A percentile compares a stretch with the other conserved stretches of the same genome.
Evolutionary conservation across 2,797 vertebrate genomes (phyloP).

Genomic region (Coranthus polyacanthus): DNA sequence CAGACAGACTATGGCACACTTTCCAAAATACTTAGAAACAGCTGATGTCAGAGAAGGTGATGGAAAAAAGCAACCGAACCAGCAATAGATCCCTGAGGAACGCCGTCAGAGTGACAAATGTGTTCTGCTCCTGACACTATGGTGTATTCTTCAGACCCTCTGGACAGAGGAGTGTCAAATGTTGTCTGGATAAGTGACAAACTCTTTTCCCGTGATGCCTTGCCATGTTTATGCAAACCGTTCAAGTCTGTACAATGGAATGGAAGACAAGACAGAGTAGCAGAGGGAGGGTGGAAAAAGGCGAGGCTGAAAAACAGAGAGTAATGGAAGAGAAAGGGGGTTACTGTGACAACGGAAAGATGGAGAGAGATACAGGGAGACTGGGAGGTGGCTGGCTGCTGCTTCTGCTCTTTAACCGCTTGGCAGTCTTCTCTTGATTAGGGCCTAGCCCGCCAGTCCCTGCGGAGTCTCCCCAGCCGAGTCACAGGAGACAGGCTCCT

Average conservation of each 20-base stretch:
- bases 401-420: constrained; percentile 80
- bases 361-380: constrained; percentile 57
- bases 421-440: constrained; percentile 85
- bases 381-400: constrained; percentile 68
- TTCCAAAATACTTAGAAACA: constrained; percentile 44
- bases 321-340: constrained; percentile 54
- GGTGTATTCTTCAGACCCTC: constrained; percentile 67
- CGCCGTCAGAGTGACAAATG: constrained; percentile 59
- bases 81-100: constrained; percentile 65
- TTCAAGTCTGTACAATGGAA: constrained; percentile 49
- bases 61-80: constrained; percentile 28
- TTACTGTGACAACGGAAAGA: constrained; percentile 68
- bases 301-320: constrained; percentile 28
- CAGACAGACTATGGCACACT: constrained; percentile 19
- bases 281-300: constrained; percentile 23
- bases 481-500: constrained; percentile 78
- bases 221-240: constrained; percentile 65
- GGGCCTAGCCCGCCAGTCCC: constrained; percentile 72
- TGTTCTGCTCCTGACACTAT: constrained; percentile 64
- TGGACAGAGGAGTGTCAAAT: constrained; percentile 66
- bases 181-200: constrained; percentile 76
- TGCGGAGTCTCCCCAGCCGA: constrained; percentile 71
- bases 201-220: constrained; percentile 74
- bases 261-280: constrained; percentile 41
- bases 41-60: constrained; percentile 57